Base-by-base conservation (phyloP, 2,113 vertebrate species). In the Phrynocephalus versicolor region DNA sequence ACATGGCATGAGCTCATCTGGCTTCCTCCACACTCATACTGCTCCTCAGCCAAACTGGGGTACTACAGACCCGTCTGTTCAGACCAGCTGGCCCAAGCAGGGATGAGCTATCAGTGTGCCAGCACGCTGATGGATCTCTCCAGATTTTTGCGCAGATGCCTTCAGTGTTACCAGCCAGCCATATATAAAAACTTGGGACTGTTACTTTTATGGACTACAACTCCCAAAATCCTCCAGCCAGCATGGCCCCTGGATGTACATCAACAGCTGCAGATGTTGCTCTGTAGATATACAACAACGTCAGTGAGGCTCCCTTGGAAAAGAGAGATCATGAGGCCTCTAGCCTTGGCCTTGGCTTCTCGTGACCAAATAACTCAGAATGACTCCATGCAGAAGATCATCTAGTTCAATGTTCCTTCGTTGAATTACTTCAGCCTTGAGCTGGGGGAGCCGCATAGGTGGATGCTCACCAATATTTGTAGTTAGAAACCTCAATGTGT, bases 1-100 rank as follows among this genome's bases (percentile, higher is more conserved):
- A 3, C 25, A 14, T 80, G 86, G 77, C 60, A 35, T 14, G 45
- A 14, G 27, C 75, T 69, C 86, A 80, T 79, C 81, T 88, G 76
- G 76, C 76, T 73, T 39, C 37, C 14, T 14, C 81, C 81, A 74
- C 41, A 23, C 67, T 39, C 4, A 25, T 30, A 35, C 0, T 7
- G 45, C 60, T 70, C 27, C 60, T 70, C 27, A 67, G 82, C 76
- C 86, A 84, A 67, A 64, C 18, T 19, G 30, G 57, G 80, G 77
- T 25, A 65, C n/a, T 30, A 41, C 45, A 23, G 70, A 9, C 25
- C 76, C 69, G 27, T 88, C 87, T 84, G 87, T 70, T 88, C 70
- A 30, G 45, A 73, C 87, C 87, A 88, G 82, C 87, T 88, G 87
- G 75, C 45, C 23, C 60, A 14, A 64, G 23, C 45, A 23, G n/a